Percentiles rank a stretch among this genome's conserved stretches.
Evolutionary conservation across 2,113 vertebrate species (phyloP).

Genomic region (Aspidoscelis tigris): DNA sequence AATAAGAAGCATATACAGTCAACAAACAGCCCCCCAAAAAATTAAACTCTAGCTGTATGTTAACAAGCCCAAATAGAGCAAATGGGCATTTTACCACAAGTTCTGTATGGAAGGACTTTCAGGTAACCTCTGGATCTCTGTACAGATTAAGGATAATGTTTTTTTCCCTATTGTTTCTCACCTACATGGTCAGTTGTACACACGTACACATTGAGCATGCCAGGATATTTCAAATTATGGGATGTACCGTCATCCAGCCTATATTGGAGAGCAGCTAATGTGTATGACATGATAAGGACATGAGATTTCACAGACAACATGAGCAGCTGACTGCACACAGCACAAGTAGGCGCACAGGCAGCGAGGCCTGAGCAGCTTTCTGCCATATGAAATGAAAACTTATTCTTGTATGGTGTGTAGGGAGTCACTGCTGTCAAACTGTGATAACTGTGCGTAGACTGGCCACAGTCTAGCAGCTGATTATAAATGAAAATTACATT

Average conservation of each 20-base stretch:
- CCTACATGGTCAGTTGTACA: too few relatives aligned
- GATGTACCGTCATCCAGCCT: background rate
- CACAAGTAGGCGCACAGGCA: background rate
- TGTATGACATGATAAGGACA: background rate
- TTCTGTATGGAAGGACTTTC: too few relatives aligned
- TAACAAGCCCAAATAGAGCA: too few relatives aligned
- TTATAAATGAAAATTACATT: background rate
- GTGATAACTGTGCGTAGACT: too few relatives aligned
- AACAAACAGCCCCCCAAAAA: too few relatives aligned
- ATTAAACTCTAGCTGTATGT: too few relatives aligned
- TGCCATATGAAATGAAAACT: too few relatives aligned
- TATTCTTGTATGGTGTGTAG: too few relatives aligned
- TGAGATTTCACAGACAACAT: background rate
- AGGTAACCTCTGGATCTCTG: background rate
- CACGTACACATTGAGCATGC: constrained; percentile 9
- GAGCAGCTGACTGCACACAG: background rate
- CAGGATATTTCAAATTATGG: background rate
- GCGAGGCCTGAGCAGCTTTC: background rate
- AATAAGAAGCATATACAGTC: too few relatives aligned
- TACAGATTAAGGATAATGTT: background rate
- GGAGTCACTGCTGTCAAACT: too few relatives aligned
- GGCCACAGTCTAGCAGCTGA: background rate
- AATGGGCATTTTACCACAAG: too few relatives aligned
- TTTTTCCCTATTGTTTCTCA: background rate
- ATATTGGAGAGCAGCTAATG: background rate